Evolutionary conservation across 1,140 invertebrate genomes (phyloP).

Genomic region (Panagrolaimus sp.): DNA sequence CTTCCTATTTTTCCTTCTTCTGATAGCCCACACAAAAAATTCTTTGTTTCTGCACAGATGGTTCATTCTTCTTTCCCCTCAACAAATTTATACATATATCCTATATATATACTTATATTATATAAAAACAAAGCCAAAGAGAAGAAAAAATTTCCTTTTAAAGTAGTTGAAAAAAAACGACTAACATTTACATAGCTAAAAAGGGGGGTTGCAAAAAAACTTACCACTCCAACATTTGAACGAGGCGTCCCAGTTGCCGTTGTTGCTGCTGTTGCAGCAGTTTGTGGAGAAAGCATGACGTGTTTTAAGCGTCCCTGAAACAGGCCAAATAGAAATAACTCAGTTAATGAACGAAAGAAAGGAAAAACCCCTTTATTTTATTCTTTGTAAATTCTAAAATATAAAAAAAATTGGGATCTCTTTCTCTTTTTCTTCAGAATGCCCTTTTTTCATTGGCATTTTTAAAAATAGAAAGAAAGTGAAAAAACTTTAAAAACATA

Average conservation of each 20-base stretch:
- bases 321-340: no score
- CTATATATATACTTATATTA: no score
- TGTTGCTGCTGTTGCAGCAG: neutral
- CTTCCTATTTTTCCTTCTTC: no score
- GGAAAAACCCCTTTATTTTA: conserved; percentile 15
- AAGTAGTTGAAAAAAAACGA: no score
- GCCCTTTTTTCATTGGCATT: neutral
- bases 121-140: no score
- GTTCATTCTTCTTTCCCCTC: no score
- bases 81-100: no score
- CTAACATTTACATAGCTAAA: neutral
- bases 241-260: neutral
- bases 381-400: no score
- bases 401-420: neutral
- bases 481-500: neutral
- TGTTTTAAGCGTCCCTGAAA: conserved; percentile 15
- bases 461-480: conserved; percentile 11
- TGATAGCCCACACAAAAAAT: no score
- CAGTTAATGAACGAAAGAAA: neutral
- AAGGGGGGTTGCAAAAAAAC: neutral
- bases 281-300: conserved; percentile 10
- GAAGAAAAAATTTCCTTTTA: no score
- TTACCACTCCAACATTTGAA: neutral
- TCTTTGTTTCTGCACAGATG: no score
- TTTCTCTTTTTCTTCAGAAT: neutral